Evolutionary conservation across 2,888 invertebrate species (phyloP).

Genomic region (Meta bourneti): DNA sequence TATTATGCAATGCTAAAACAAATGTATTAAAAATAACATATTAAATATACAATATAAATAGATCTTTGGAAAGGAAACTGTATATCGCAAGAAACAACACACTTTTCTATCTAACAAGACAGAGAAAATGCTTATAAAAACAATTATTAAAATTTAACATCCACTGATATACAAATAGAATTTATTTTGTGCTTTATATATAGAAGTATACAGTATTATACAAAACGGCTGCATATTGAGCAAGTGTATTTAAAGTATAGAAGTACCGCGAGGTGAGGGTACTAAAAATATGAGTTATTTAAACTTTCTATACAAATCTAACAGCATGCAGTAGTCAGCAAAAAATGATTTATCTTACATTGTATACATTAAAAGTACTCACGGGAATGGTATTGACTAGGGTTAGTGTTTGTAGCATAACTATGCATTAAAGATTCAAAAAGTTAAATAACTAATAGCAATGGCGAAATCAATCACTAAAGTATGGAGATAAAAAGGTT

Average conservation of each 20-base stretch:
- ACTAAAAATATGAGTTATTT: slow-evolving; percentile 30
- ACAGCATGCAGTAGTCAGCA: slow-evolving; percentile 27
- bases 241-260: slow-evolving; percentile 54
- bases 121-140: slow-evolving; percentile 54
- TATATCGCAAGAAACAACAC: slow-evolving; percentile 44
- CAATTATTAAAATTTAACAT: slow-evolving; percentile 51
- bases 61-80: slow-evolving; percentile 46
- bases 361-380: slow-evolving; percentile 23
- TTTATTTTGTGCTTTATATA: slow-evolving; percentile 61
- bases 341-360: slow-evolving; percentile 45
- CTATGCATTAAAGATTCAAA: no score
- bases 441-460: no score
- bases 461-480: no score
- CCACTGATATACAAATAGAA: slow-evolving; percentile 53
- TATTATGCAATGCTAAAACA: slow-evolving; percentile 45
- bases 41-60: slow-evolving; percentile 65
- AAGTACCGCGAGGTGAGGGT: slow-evolving; percentile 21
- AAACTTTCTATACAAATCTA: slow-evolving; percentile 23
- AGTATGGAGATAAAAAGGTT: no score
- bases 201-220: slow-evolving; percentile 54
- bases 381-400: slow-evolving; percentile 21
- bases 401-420: not conserved
- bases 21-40: slow-evolving; percentile 67
- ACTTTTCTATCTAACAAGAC: slow-evolving; percentile 17
- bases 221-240: slow-evolving; percentile 65